Evolutionary conservation across 2,797 vertebrate species (phyloP), one percentile per base, ranked within the genome.

Genomic region (Siniperca obscura): DNA sequence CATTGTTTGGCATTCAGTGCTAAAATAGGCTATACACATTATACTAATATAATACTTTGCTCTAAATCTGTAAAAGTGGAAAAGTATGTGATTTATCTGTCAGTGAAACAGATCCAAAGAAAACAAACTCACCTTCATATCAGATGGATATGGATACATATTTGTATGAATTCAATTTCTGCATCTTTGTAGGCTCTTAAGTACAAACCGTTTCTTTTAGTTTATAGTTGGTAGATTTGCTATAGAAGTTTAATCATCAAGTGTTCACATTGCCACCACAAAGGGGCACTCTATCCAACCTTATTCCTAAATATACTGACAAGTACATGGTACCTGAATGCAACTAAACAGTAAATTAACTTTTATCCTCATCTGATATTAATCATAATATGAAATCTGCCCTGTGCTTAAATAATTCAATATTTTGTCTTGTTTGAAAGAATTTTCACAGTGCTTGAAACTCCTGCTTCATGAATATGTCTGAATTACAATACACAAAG

Each of bases 241-340:
- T 3, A 3, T 4, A n/a, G 22, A 30, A 1, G 19, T 62, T 40
- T 1, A 36, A 22, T 14, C 12, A 36, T 38, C 11, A 34, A 8
- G 2, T 52, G n/a, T 71, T 71, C 68, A 69, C 50, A 30, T 17
- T 34, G 1, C 25, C 2, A 1, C 62, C 79, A 84, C 72, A 50
- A 17, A 19, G 59, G 53, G 80, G 76, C 60, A 46, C 42, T 59
- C 40, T 57, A 13, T 57, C n/a, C 11, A 70, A 27, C 11, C 9
- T 1, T 14, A 25, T 10, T 17, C 7, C 11, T 52, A 27, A 7
- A 38, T 2, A 53, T 7, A 5, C n/a, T 10, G 30, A 57, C 21
- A 27, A 36, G 27, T 2, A 3, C 44, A n/a, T 2, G 16, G 42
- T n/a, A 16, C 73, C 55, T 48, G n/a, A 38, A 14, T 7, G 30